A percentile compares a stretch with the other conserved stretches of the same genome.
phyloP scores from a whole-genome alignment of 2,797 vertebrate genomes.

The Petrocephalus schoutedeni region DNA sequence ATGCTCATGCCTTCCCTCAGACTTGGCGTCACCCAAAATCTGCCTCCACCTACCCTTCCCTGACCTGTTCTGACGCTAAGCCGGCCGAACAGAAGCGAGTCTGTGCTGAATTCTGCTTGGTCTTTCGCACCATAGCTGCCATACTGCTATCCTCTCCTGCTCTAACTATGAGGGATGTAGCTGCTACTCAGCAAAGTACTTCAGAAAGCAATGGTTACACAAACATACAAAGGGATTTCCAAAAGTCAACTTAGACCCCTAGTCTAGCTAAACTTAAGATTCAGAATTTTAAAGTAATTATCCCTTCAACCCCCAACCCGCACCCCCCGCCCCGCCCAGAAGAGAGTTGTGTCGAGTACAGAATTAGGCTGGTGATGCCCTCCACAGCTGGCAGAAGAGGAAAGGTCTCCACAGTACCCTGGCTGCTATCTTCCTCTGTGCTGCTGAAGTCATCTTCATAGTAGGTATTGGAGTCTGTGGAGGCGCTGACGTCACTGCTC shows the following conservation, averaged over 20 bases:
- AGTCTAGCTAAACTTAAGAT: neutral
- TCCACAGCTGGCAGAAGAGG: neutral
- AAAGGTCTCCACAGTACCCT: slow-evolving; percentile 67
- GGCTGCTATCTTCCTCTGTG: slow-evolving; percentile 98
- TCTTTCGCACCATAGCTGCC: neutral
- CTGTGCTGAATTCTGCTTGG: slow-evolving; percentile 18
- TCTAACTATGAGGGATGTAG: neutral
- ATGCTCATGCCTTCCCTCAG: slow-evolving; percentile 6
- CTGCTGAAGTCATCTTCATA: slow-evolving; percentile 99
- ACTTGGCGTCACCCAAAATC: slow-evolving; percentile 30
- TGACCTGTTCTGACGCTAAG: slow-evolving; percentile 40
- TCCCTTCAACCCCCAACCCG: neutral
- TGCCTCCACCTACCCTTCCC: slow-evolving; percentile 36
- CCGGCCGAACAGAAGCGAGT: slow-evolving; percentile 35
- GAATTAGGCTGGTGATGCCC: neutral
- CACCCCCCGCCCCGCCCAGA: neutral
- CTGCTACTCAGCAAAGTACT: neutral
- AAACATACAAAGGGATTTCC: neutral
- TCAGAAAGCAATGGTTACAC: neutral
- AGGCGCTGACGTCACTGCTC: slow-evolving; percentile 95
- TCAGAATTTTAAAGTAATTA: neutral
- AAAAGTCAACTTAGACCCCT: neutral
- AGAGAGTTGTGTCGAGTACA: neutral
- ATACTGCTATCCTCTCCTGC: neutral
- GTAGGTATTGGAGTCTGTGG: slow-evolving; percentile 97